A percentile compares a stretch with the other conserved stretches of the same genome.
Evolutionary conservation across 2,797 vertebrate genomes (phyloP).

Genomic region (Trachops cirrhosus): DNA sequence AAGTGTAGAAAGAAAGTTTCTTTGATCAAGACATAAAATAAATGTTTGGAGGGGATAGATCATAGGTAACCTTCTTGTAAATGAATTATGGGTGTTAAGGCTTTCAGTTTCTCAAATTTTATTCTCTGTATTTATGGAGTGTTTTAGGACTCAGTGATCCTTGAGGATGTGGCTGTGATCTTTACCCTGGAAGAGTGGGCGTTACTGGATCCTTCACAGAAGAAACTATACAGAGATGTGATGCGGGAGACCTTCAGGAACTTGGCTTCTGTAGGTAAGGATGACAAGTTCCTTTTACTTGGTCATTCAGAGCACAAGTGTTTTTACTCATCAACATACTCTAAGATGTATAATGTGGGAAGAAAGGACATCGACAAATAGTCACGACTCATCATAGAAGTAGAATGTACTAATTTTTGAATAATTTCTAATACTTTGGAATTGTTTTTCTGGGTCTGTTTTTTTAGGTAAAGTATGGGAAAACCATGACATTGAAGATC

Average conservation of each 20-base stretch:
- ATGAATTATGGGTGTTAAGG: too few relatives aligned
- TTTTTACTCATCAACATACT: neutral
- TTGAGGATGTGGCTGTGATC: conserved; percentile 34
- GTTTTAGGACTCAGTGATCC: conserved; percentile 47
- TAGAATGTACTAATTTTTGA: neutral
- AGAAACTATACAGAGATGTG: neutral
- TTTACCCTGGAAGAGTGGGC: neutral
- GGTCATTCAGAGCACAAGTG: neutral
- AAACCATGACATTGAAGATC: conserved; percentile 38
- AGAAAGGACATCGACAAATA: neutral
- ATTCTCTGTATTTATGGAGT: neutral
- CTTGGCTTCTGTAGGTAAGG: neutral
- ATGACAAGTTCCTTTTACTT: neutral
- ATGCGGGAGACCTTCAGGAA: neutral
- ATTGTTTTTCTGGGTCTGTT: neutral
- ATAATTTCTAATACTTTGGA: neutral
- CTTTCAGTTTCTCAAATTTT: neutral
- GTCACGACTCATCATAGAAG: neutral
- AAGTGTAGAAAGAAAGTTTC: neutral
- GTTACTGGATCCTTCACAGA: neutral
- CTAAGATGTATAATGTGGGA: neutral
- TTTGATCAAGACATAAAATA: neutral
- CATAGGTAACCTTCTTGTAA: neutral
- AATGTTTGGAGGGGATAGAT: neutral
- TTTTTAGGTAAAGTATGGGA: conserved; percentile 33